Base-by-base conservation (phyloP, 2,888 invertebrate genomes). In the Icerya purchasi region DNA sequence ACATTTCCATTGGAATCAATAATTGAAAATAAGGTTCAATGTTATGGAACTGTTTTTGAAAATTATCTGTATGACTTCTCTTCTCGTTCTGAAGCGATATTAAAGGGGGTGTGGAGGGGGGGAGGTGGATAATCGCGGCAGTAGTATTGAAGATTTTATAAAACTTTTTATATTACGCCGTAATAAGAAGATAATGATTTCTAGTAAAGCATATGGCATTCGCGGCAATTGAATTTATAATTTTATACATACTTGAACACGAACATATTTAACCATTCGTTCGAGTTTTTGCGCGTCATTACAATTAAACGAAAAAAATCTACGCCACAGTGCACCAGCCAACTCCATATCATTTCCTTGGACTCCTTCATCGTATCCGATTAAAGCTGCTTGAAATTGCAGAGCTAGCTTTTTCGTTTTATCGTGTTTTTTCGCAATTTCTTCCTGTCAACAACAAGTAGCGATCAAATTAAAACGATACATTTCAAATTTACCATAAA, bases 311-410 rank as follows among this genome's bases (percentile, higher is more conserved):
- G 78, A 78, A 66, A 87, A 86, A 69, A 92, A 80, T 63, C 86
- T 77, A 65, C 87, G 78, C 93, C 93, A 93, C 18, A 93, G 66
- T 0, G 90, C 86, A 22, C 80, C 81, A 25, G 92, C 90, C 64
- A 93, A 70, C 3, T 82, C 74, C 66, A 75, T 79, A 69, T 93
- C 93, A 68, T 84, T 80, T 18, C 77, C 76, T 65, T 80, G 73
- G 19, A 91, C 71, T 2, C 91, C 92, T 75, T 92, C 91, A 71
- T 93, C 92, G 68, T 91, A 92, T 1, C 80, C 79, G 61, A 91
- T 78, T 18, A 92, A 69, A 3, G 86, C 81, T 1, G 89, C 89
- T 73, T 87, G 84, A 69, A 92, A 86, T 68, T 90, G 86, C 65
- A 85, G 78, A 1, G 82, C 81, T 22, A 90, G 70, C 59, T 79